Conservation (phyloP, 2,113 vertebrate species). For the Dasyornis broadbenti region DNA sequence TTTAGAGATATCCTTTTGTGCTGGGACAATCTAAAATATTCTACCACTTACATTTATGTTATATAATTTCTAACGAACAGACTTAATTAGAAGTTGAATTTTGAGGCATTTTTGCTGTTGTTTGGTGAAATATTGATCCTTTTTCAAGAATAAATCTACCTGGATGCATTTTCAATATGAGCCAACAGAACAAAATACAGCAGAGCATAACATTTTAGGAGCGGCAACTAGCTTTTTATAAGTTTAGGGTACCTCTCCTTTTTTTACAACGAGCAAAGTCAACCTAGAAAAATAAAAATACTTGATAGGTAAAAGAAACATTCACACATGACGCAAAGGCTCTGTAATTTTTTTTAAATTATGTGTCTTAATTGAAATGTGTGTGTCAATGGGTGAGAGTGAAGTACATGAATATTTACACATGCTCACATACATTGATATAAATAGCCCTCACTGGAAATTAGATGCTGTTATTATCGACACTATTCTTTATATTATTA, state of each 20-base stretch:
- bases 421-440: neutral
- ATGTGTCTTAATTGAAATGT: neutral
- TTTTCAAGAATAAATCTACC: neutral
- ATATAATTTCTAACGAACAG: neutral
- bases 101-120: neutral
- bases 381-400: neutral
- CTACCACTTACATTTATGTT: neutral
- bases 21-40: neutral
- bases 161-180: neutral
- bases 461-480: neutral
- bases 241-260: neutral
- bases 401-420: neutral
- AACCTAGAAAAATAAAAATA: neutral
- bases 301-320: neutral
- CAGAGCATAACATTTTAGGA: neutral
- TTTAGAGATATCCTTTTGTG: neutral
- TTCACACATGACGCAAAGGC: neutral
- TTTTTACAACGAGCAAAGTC: neutral
- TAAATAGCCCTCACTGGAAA: neutral
- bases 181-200: neutral
- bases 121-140: neutral
- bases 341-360: neutral
- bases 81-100: neutral
- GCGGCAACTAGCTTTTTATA: neutral
- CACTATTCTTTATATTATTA: neutral